These are phyloP conservation scores for Dysdera silvatica DNA, from an alignment of 1,140 invertebrate species.

Conservation along the genomic window DNA sequence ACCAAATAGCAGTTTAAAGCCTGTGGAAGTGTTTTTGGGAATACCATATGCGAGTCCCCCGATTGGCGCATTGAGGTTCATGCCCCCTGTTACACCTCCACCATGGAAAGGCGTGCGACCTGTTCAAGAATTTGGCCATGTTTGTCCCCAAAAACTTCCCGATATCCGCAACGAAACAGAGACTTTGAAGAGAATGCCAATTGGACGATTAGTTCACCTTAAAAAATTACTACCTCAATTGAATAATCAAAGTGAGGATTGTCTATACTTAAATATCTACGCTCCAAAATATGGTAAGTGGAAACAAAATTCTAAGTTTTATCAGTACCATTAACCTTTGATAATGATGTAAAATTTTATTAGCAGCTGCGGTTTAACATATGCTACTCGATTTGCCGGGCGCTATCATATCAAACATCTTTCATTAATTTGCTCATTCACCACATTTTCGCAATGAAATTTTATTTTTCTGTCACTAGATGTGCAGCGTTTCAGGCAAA, in stretches of 20 bases:
- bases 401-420: too few species aligned
- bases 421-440: too few species aligned
- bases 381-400: too few species aligned
- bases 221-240: constrained; percentile 60
- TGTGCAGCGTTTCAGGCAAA: too few species aligned
- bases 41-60: constrained; percentile 80
- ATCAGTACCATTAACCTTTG: too few species aligned
- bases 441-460: too few species aligned
- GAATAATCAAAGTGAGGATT: constrained; percentile 78
- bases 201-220: constrained; percentile 73
- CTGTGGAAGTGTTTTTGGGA: constrained; percentile 49
- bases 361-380: too few species aligned
- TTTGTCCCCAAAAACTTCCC: constrained; percentile 64
- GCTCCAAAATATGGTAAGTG: constrained; percentile 52
- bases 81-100: constrained; percentile 55
- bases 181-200: constrained; percentile 53
- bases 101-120: constrained; percentile 81
- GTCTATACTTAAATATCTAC: constrained; percentile 86
- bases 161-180: constrained; percentile 57
- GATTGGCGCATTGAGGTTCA: constrained; percentile 59
- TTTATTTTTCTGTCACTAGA: too few species aligned
- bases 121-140: constrained; percentile 65
- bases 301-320: too few species aligned
- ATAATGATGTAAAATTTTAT: too few species aligned
- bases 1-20: constrained; percentile 41